Evolutionary conservation across 2,888 invertebrate genomes (phyloP).

Genomic region (Deladenus siricidicola): DNA sequence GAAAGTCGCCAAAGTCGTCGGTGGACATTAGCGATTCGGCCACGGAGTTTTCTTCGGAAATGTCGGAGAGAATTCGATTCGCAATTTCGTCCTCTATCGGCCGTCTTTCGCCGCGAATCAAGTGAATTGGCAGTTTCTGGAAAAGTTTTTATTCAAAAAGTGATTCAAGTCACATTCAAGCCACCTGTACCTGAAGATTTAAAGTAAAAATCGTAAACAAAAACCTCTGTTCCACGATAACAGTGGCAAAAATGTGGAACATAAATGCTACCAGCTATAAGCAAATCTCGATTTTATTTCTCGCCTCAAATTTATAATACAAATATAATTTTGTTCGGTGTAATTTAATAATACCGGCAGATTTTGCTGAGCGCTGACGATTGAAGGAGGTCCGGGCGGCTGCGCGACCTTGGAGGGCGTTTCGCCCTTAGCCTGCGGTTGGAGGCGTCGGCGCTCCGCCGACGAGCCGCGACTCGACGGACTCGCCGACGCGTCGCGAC

Average conservation of each 20-base stretch:
- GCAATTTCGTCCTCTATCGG: slow-evolving; percentile 53
- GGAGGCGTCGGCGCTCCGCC: slow-evolving; percentile 17
- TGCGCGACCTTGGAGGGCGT: slow-evolving; percentile 16
- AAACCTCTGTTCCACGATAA: no score
- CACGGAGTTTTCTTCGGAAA: slow-evolving; percentile 50
- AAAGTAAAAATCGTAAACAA: no score
- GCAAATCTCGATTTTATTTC: no score
- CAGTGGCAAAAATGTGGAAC: no score
- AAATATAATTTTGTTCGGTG: neutral
- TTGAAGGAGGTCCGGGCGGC: neutral
- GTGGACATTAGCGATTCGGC: slow-evolving; percentile 43
- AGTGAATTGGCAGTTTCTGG: slow-evolving; percentile 37
- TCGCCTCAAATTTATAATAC: no score
- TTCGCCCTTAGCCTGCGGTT: slow-evolving; percentile 27
- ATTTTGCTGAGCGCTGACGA: neutral
- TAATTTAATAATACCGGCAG: neutral
- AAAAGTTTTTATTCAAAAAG: neutral
- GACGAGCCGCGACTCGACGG: slow-evolving; percentile 1
- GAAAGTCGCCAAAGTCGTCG: slow-evolving; percentile 37
- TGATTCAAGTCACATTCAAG: no score
- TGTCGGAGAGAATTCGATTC: slow-evolving; percentile 52
- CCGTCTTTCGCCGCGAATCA: slow-evolving; percentile 47
- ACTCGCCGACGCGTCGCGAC: neutral
- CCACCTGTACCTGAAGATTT: no score
- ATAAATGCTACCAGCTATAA: no score